Evolutionary conservation across 2,797 vertebrate genomes (phyloP).

Genomic region (Spinus pinus): DNA sequence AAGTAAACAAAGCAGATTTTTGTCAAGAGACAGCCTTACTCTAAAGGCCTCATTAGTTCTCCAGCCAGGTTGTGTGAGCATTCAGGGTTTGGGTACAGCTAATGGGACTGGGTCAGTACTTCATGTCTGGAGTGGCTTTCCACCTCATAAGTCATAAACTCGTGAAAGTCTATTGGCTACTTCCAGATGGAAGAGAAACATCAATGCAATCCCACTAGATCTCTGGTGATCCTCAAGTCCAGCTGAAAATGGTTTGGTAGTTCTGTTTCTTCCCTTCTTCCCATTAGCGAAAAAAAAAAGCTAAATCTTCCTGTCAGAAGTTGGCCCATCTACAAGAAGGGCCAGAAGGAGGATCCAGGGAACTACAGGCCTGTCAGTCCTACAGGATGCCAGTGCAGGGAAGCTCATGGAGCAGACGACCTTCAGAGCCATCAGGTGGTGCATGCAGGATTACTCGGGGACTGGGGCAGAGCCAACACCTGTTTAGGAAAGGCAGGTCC

Average conservation of each 20-base stretch:
- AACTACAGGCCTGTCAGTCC: background rate
- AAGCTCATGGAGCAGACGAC: background rate
- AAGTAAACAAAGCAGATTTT: background rate
- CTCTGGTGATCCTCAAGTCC: background rate
- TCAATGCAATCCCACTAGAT: background rate
- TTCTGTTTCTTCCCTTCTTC: background rate
- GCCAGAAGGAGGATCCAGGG: background rate
- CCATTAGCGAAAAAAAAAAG: background rate
- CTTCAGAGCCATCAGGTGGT: background rate
- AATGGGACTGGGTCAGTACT: background rate
- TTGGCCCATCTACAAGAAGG: background rate
- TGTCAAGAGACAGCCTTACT: background rate
- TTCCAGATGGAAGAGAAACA: background rate
- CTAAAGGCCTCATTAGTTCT: background rate
- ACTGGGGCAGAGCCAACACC: fast-evolving
- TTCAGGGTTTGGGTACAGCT: background rate
- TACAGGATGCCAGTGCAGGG: too few relatives aligned
- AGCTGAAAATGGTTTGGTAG: background rate
- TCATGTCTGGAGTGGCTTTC: background rate
- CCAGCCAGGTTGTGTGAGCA: background rate
- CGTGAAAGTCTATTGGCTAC: fast-evolving
- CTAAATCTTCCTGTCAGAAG: background rate
- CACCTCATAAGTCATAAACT: background rate
- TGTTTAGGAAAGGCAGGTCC: background rate
- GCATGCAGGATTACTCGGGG: background rate